Evolutionary conservation across 1,140 invertebrate species (phyloP).

Genomic region (Psix sp.): DNA sequence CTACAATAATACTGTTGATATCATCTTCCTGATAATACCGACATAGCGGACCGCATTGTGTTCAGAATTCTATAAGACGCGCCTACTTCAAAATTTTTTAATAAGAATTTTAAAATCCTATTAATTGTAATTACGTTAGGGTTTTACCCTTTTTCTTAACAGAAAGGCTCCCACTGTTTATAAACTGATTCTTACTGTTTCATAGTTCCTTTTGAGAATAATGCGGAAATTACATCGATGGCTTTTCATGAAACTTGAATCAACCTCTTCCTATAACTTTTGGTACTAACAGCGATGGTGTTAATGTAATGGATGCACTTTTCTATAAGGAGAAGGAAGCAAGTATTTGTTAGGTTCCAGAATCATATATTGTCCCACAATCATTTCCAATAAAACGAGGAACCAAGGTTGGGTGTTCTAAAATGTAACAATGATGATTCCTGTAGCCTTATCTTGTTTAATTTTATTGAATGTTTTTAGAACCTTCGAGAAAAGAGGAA

Average conservation of each 20-base stretch:
- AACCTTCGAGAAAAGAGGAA: conserved; percentile 22
- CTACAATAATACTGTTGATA: background rate
- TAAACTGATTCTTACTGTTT: conserved; percentile 13
- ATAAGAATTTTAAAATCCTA: conserved; percentile 6
- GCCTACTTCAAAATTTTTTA: conserved; percentile 1
- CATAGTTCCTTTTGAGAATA: conserved; percentile 8
- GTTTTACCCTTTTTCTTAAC: background rate
- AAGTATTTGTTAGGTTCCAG: conserved; percentile 16
- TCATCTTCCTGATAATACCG: background rate
- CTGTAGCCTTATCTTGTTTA: conserved; percentile 11
- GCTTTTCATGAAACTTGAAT: conserved; percentile 9
- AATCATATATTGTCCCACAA: conserved; percentile 1
- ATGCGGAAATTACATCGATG: conserved; percentile 1
- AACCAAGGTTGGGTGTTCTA: conserved; percentile 22
- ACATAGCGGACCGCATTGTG: conserved; percentile 7
- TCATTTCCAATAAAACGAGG: conserved; percentile 7
- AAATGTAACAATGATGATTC: conserved; percentile 8
- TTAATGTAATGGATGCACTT: conserved; percentile 10
- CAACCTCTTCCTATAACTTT: conserved; percentile 12
- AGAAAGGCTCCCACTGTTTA: conserved; percentile 11
- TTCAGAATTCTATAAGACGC: conserved; percentile 12
- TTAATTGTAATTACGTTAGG: background rate
- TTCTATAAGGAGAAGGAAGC: conserved; percentile 7
- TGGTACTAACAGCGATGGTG: conserved; percentile 11
- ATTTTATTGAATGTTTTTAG: conserved; percentile 17